These are phyloP conservation scores for Barypeithes pellucidus DNA, from an alignment of 2,888 invertebrate genomes.

Conservation along the genomic window DNA sequence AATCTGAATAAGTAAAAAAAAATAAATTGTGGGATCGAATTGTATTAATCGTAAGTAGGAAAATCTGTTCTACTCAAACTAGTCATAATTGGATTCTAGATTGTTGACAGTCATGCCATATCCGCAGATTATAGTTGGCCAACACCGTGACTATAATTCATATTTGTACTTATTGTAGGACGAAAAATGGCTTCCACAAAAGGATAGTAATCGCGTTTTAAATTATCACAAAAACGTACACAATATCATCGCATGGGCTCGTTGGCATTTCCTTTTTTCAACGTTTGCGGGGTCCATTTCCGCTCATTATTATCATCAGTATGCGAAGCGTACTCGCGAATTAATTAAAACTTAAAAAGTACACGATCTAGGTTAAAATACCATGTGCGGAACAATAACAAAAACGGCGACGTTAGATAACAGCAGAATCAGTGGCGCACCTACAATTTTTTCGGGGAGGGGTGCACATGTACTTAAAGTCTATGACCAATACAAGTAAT, in stretches of 20 bases:
- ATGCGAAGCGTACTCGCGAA: conserved; percentile 20
- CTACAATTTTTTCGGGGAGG: too few species aligned
- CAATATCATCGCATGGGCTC: conserved; percentile 12
- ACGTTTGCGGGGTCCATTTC: conserved; percentile 21
- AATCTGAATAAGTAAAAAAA: too few species aligned
- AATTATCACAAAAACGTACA: conserved; percentile 23
- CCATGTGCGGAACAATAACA: conserved; percentile 4
- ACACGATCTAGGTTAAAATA: conserved; percentile 17
- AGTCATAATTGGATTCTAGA: too few species aligned
- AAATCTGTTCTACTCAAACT: too few species aligned
- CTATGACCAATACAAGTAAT: too few species aligned
- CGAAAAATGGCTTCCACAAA: neutral
- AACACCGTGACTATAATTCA: conserved; percentile 6
- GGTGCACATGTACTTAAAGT: too few species aligned
- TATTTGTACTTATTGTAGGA: neutral
- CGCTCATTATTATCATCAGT: conserved; percentile 16
- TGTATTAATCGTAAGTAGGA: too few species aligned
- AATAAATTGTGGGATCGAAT: too few species aligned
- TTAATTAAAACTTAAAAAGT: conserved; percentile 15
- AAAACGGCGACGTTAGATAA: conserved; percentile 9
- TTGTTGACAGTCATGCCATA: neutral
- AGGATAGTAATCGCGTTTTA: neutral
- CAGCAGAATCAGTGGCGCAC: too few species aligned
- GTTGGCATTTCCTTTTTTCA: conserved; percentile 23
- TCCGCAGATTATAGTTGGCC: neutral